phyloP scores from a whole-genome alignment of 2,888 invertebrate genomes.

The Candidula unifasciata region DNA sequence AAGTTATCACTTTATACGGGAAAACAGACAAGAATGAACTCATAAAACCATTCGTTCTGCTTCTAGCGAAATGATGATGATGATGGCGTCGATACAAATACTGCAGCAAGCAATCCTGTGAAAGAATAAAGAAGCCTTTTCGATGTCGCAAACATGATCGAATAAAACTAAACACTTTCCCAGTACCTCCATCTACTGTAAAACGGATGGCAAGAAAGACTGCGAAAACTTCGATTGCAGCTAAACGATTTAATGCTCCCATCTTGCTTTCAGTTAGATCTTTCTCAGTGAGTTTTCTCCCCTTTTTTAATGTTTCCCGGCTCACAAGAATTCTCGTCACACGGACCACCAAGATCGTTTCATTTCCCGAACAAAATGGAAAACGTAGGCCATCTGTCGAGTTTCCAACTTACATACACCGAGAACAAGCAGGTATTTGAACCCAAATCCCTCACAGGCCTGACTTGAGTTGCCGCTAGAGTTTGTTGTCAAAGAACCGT shows the following conservation, averaged over 20 bases:
- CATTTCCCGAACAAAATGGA: background rate
- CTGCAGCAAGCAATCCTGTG: too few relatives aligned
- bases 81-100: too few relatives aligned
- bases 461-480: background rate
- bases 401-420: constrained; percentile 1
- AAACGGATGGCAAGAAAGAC: too few relatives aligned
- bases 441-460: constrained; percentile 25
- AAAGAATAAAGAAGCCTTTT: too few relatives aligned
- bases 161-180: background rate
- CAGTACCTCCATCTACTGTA: background rate
- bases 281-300: too few relatives aligned
- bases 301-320: background rate
- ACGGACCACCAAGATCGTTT: constrained; percentile 19
- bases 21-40: too few relatives aligned
- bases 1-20: too few relatives aligned
- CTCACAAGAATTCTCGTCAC: background rate
- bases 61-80: too few relatives aligned
- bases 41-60: too few relatives aligned
- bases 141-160: too few relatives aligned
- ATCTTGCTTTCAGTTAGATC: too few relatives aligned
- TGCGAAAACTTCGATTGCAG: background rate
- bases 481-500: constrained; percentile 32
- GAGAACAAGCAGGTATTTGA: constrained; percentile 33
- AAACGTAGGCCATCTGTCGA: constrained; percentile 19
- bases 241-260: too few relatives aligned